These are phyloP conservation scores for Anthoscopus minutus DNA, from an alignment of 2,113 vertebrate species.

Conservation along the genomic window DNA sequence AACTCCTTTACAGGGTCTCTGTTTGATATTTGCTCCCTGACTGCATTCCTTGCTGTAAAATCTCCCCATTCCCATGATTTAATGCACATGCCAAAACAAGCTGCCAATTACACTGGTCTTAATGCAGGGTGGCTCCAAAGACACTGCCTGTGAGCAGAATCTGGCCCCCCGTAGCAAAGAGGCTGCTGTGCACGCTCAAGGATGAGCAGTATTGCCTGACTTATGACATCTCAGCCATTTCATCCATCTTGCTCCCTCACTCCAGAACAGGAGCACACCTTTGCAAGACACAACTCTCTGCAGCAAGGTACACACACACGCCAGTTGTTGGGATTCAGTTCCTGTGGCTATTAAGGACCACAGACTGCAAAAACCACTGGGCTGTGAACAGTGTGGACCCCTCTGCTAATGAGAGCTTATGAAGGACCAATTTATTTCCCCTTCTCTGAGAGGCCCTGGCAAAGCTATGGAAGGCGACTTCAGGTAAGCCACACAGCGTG, in stretches of 20 bases:
- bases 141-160: not conserved
- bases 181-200: not conserved
- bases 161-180: not conserved
- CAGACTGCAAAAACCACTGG: not conserved
- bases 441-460: not conserved
- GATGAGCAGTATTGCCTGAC: not conserved
- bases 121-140: not conserved
- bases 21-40: not conserved
- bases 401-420: not conserved
- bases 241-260: not conserved
- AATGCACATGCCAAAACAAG: not conserved
- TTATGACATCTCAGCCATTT: not conserved
- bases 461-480: not conserved
- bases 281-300: not conserved
- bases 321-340: not conserved
- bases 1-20: not conserved
- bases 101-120: not conserved
- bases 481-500: not conserved
- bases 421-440: not conserved
- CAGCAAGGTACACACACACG: accelerated
- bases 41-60: not conserved
- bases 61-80: not conserved
- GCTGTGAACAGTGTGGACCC: not conserved
- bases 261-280: not conserved
- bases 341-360: not conserved